Evolutionary conservation across 1,140 invertebrate genomes (phyloP).

Genomic region (Portunus trituberculatus): DNA sequence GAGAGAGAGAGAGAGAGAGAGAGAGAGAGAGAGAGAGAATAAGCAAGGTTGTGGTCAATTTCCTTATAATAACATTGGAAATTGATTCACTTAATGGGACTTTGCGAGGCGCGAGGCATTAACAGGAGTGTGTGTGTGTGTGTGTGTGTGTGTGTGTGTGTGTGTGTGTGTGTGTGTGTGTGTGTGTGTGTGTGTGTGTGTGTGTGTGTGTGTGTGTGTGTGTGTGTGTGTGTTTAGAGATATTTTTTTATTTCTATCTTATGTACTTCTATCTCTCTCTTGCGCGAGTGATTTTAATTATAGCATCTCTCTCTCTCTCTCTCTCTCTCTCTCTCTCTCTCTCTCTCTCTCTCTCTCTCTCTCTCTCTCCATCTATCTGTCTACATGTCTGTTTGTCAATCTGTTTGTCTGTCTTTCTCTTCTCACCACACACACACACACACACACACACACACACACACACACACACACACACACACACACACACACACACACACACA

Average conservation of each 20-base stretch:
- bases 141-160: conserved; percentile 20
- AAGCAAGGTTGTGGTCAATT: conserved; percentile 10
- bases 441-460: conserved; percentile 20
- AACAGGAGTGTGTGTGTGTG: neutral
- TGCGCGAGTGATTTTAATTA: too few species aligned
- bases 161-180: conserved; percentile 20
- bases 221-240: neutral
- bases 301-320: too few species aligned
- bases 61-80: conserved; percentile 15
- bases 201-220: neutral
- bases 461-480: conserved; percentile 20
- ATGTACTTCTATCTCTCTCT: too few species aligned
- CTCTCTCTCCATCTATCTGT: too few species aligned
- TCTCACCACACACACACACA: neutral
- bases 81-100: conserved; percentile 3
- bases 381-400: too few species aligned
- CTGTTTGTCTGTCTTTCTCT: too few species aligned
- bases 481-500: conserved; percentile 20
- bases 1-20: conserved; percentile 20
- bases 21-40: conserved; percentile 18
- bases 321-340: too few species aligned
- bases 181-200: conserved; percentile 4
- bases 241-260: too few species aligned
- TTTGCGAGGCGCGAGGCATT: too few species aligned
- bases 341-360: too few species aligned